Base-by-base conservation (phyloP, 1,140 invertebrate species). In the Drosophila littoralis region DNA sequence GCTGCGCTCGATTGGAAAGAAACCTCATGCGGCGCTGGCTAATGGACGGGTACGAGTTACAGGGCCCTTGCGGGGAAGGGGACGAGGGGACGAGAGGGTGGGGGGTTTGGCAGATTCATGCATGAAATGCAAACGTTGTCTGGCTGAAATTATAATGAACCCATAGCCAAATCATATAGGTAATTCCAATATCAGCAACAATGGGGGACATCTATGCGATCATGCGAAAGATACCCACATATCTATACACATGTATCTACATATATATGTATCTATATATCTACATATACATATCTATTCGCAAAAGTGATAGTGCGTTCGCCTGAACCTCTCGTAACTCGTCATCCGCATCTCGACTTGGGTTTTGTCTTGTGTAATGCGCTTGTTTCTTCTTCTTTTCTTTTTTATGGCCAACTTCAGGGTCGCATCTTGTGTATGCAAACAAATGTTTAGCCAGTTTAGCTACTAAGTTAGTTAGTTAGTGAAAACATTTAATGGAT, bases 261-360 rank as follows among this genome's bases (percentile, higher is more conserved):
- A 36, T 22, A 6, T 51, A 51, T 50, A 51, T 38, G 36, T 13
- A 45, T 13, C 42, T 43, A 42, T 6, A 32, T 40, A 22, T 13
- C 5, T 22, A 17, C 17, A 10, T 5, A 46, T n/a, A n/a, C 28
- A 38, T 46, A 33, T n/a, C 12, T n/a, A 55, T 57, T 75, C 13
- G 72, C 64, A 88, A 89, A 91, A 91, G 90, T 82, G 90, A 91
- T 90, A 91, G 90, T 90, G 79, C 67, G 82, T 75, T 67, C 46
- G 59, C 46, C 32, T 45, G 74, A 66, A 64, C 70, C 77, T 77
- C 64, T 66, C 75, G 75, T 76, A 79, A 77, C 68, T 66, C 42
- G 50, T 50, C 43, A 61, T 50, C 59, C 33, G 22, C 9, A 33
- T 5, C 22, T 35, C 3, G 4, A 28, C 22, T 55, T n/a, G 22